Evolutionary conservation across 2,888 invertebrate genomes (phyloP).

Genomic region (Thecophora atra): DNA sequence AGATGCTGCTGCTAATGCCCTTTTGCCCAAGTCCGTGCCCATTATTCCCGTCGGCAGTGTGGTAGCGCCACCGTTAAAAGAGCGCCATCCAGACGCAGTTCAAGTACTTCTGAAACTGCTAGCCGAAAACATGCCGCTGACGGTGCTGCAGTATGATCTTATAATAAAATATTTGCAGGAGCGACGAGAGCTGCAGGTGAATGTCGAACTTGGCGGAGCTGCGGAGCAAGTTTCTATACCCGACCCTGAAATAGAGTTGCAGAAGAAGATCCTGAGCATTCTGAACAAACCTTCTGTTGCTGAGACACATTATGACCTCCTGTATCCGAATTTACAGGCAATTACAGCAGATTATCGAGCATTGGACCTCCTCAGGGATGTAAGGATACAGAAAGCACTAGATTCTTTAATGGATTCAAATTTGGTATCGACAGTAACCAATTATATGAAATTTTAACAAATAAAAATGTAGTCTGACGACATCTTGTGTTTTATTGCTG

Average conservation of each 20-base stretch:
- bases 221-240: slow-evolving; percentile 56
- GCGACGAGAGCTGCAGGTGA: slow-evolving; percentile 77
- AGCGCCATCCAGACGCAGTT: slow-evolving; percentile 73
- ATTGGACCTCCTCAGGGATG: slow-evolving; percentile 76
- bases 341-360: slow-evolving; percentile 65
- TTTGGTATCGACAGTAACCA: slow-evolving; percentile 54
- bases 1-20: slow-evolving; percentile 65
- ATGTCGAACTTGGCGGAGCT: slow-evolving; percentile 78
- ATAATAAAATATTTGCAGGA: slow-evolving; percentile 78
- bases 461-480: slow-evolving; percentile 5
- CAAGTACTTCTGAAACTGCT: slow-evolving; percentile 80
- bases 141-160: slow-evolving; percentile 81
- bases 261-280: slow-evolving; percentile 64
- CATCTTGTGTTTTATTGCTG: slow-evolving; percentile 4
- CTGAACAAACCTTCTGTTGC: slow-evolving; percentile 64
- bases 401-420: slow-evolving; percentile 72
- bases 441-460: slow-evolving; percentile 52
- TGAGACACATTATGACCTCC: slow-evolving; percentile 53
- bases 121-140: slow-evolving; percentile 82
- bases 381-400: slow-evolving; percentile 81
- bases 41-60: slow-evolving; percentile 62
- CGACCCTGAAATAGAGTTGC: slow-evolving; percentile 64
- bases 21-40: slow-evolving; percentile 48
- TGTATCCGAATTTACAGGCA: slow-evolving; percentile 57
- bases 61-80: slow-evolving; percentile 67